Evolutionary conservation across 2,797 vertebrate genomes (phyloP), one percentile per base, ranked within the genome.

Genomic region (Falco columbarius): DNA sequence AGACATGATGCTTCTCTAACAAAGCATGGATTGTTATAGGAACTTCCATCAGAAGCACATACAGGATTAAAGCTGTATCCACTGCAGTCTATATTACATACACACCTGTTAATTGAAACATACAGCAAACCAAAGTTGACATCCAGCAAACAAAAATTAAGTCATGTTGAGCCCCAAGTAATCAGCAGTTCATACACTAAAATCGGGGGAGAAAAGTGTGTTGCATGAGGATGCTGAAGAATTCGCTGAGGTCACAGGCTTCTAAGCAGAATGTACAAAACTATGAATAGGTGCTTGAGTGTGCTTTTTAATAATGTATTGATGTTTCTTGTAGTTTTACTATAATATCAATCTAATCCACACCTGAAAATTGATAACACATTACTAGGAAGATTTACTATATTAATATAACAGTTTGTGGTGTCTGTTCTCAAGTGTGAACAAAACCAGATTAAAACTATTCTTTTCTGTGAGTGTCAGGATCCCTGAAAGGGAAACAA

Each of bases 71-170:
- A 98, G 49, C 99, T 99, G 98, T 99, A 99, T 47, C 99, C 99
- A 55, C 99, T 99, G 98, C 99, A 99, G 98, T 99, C 99, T 96
- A 99, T 99, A 97, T 99, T 99, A 97, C 99, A 99, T 9, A 99
- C 99, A 98, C 99, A 99, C 98, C 99, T 99, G 98, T 93, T 92
- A 86, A 93, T 86, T 96, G 81, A 98, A 90, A 95, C 42, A 95
- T 14, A 94, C 27, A 91, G 55, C 46, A 89, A 90, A 51, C 42
- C 32, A 75, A 70, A 82, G 56, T 38, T 87, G 77, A 91, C 67
- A 87, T 24, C 40, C 52, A 68, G 58, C 46, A 93, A 86, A 83
- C 15, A 94, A 77, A 76, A 90, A 61, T 30, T 44, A 73, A 76
- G 26, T 61, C 75, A 27, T 29, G 6, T 32, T 79, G 55, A 81